Conservation (phyloP, 2,113 vertebrate genomes). For the Leptodactylus fuscus region DNA sequence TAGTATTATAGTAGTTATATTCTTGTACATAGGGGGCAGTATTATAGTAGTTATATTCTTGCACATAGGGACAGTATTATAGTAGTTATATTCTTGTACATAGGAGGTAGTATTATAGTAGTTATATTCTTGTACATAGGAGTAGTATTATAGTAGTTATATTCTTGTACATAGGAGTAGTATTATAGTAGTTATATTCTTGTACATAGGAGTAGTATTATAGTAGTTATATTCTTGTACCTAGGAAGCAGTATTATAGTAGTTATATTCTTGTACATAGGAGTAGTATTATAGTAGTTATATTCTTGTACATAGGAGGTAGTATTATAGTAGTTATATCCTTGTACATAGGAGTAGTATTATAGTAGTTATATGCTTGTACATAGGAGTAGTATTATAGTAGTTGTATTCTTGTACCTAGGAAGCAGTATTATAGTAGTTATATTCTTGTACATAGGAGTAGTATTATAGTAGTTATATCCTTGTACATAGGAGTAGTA, state of each 20-base stretch:
- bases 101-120: not conserved
- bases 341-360: too few relatives aligned
- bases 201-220: not conserved
- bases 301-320: not conserved
- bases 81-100: constrained; percentile 17
- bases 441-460: not conserved
- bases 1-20: constrained; percentile 17
- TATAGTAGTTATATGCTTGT: too few relatives aligned
- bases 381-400: too few relatives aligned
- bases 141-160: constrained; percentile 2
- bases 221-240: not conserved
- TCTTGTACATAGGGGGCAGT: not conserved
- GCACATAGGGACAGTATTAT: not conserved
- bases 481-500: not conserved
- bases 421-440: too few relatives aligned
- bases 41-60: constrained; percentile 5
- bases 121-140: not conserved
- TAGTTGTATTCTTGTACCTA: too few relatives aligned
- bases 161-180: not conserved
- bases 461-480: not conserved
- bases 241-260: not conserved
- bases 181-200: constrained; percentile 3
- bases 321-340: not conserved
- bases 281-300: not conserved
- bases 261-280: constrained; percentile 7